A percentile compares a stretch with the other conserved stretches of the same genome.
Conservation (phyloP, 2,888 invertebrate species). For the Nasonovia ribisnigri region DNA sequence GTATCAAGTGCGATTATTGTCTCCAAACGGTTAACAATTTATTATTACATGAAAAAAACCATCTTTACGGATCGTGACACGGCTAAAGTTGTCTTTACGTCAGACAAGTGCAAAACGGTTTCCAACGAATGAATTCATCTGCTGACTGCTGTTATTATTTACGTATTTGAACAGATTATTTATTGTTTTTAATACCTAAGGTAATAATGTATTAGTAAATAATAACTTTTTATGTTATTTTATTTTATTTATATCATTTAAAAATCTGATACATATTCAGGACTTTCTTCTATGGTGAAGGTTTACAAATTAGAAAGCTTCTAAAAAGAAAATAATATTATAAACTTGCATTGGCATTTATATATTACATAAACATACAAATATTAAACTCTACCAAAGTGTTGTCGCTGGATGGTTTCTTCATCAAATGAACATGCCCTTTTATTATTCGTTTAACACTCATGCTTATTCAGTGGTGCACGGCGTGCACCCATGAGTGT, state of each 20-base stretch:
- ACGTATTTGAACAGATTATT: neutral
- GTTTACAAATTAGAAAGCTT: neutral
- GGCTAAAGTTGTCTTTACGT: neutral
- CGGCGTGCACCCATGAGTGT: no score
- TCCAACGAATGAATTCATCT: neutral
- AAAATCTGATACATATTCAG: neutral
- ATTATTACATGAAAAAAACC: neutral
- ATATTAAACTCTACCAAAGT: neutral
- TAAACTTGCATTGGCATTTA: neutral
- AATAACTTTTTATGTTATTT: no score
- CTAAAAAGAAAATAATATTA: neutral
- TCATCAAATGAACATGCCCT: neutral
- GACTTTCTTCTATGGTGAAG: neutral
- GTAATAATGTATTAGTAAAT: neutral
- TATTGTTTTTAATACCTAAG: neutral
- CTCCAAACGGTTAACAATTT: neutral
- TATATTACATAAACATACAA: neutral
- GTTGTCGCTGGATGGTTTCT: neutral
- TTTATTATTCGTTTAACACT: neutral
- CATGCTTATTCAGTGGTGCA: no score
- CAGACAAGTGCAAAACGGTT: neutral
- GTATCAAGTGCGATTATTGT: constrained; percentile 18
- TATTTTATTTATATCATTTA: neutral
- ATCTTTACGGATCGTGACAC: neutral
- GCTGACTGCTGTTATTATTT: neutral